Percentiles rank a stretch among this genome's conserved stretches.
Evolutionary conservation across 2,797 vertebrate genomes (phyloP).

Genomic region (Typhlichthys subterraneus): DNA sequence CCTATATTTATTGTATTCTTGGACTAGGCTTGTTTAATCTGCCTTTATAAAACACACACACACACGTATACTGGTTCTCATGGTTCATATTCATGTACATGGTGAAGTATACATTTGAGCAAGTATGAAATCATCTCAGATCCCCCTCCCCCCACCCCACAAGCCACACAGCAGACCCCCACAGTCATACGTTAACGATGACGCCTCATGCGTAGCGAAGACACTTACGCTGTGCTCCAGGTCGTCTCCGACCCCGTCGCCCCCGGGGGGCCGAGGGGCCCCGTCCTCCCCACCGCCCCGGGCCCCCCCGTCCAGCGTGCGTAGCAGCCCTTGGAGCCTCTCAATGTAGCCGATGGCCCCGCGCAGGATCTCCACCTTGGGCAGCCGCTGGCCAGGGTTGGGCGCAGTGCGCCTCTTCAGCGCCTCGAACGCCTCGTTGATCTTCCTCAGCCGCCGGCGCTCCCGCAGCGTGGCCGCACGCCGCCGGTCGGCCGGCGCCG

Average conservation of each 20-base stretch:
- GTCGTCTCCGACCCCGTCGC: constrained; percentile 22
- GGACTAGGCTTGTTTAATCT: too few species aligned
- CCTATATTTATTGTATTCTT: too few species aligned
- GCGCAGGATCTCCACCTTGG: constrained; percentile 98
- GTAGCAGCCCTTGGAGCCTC: constrained; percentile 90
- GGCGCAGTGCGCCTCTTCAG: constrained; percentile 93
- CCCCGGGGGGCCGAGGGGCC: constrained; percentile 72
- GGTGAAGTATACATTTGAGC: too few species aligned
- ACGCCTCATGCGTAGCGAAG: not conserved
- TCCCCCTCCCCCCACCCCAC: too few species aligned
- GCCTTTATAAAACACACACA: too few species aligned
- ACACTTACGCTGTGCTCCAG: constrained; percentile 68
- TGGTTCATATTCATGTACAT: too few species aligned
- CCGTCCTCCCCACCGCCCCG: constrained; percentile 86
- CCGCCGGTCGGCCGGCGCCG: constrained; percentile 91
- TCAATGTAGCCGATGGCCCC: constrained; percentile 98
- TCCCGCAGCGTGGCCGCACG: constrained; percentile 96
- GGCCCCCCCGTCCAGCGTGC: constrained; percentile 86
- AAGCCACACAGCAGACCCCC: too few species aligned
- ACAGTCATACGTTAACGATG: too few species aligned
- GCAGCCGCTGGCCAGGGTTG: constrained; percentile 95
- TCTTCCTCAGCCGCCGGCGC: constrained; percentile 93
- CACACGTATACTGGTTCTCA: too few species aligned
- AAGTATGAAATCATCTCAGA: too few species aligned
- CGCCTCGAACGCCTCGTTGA: constrained; percentile 98